phyloP scores from a whole-genome alignment of 2,888 invertebrate genomes.

The Lochmaea capreae region DNA sequence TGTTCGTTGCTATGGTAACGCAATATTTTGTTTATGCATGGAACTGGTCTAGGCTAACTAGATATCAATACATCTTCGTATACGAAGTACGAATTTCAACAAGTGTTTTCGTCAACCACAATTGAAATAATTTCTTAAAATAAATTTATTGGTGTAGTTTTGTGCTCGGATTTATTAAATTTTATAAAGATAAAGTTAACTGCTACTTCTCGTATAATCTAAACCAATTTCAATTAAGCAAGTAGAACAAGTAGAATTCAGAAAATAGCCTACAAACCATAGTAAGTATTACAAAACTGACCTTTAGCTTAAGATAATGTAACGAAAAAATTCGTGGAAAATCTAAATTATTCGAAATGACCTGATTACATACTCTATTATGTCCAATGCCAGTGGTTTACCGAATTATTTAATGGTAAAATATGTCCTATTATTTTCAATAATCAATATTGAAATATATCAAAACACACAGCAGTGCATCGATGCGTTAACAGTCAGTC shows the following conservation, averaged over 20 bases:
- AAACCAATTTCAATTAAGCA: background rate
- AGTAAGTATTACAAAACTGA: background rate
- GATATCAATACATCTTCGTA: too few relatives aligned
- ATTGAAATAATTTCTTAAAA: too few relatives aligned
- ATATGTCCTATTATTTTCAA: conserved; percentile 41
- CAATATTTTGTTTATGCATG: too few relatives aligned
- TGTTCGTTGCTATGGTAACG: too few relatives aligned
- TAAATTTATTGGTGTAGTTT: too few relatives aligned
- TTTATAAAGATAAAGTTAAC: too few relatives aligned
- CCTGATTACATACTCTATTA: conserved; percentile 19
- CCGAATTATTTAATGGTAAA: conserved; percentile 44
- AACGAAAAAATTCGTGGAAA: conserved; percentile 22
- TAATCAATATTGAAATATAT: conserved; percentile 40
- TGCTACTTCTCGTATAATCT: too few relatives aligned
- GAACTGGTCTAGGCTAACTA: too few relatives aligned
- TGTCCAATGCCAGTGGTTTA: conserved; percentile 42
- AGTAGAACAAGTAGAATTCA: background rate
- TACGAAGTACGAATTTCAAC: too few relatives aligned
- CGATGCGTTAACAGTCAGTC: conserved; percentile 53
- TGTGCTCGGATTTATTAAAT: too few relatives aligned
- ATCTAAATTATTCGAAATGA: conserved; percentile 24
- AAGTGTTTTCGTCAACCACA: too few relatives aligned
- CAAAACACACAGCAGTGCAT: conserved; percentile 29
- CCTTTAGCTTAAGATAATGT: background rate
- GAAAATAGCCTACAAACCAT: background rate